Base-by-base conservation (phyloP, 2,113 vertebrate species). In the Spea bombifrons region DNA sequence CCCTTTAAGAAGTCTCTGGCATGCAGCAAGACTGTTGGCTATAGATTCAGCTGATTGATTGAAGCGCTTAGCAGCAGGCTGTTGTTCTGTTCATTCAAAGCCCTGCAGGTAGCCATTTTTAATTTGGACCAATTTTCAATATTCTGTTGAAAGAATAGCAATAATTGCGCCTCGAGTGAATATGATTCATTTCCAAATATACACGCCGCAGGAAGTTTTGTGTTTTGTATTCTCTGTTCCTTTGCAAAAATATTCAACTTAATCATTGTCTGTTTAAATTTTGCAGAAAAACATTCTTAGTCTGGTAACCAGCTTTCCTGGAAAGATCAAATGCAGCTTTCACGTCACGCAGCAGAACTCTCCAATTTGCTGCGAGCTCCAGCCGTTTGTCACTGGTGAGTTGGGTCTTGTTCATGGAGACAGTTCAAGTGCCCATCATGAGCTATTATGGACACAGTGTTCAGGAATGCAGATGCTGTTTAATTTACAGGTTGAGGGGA, bases 281-380 rank as follows among this genome's bases (percentile, higher is more conserved):
- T 93, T 76, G 7, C 90, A 94, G 97, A 90, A 87, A 81, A 91
- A 91, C 78, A 96, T 99, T 83, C 88, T 94, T 8, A 84, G 90
- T 76, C 85, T 92, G 80, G 93, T 93, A 85, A 87, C 82, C 72
- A 89, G 92, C 10, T 95, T 97, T 88, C 95, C 95, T 73, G 93
- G 91, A 82, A 95, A 92, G 87, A 89, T 98, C 75, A 85, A 86
- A 0, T 97, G 96, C 83, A 83, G 86, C 84, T 94, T 99, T 83
- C 93, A 95, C 48, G 86, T 98, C 78, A 99, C 97, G 13, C 93
- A 91, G 12, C 95, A 96, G 89, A 88, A 55, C 44, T 84, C 89
- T 52, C 90, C 89, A 66, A 84, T 96, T 55, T 91, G 93, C 81
- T 61, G 85, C 7, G 88, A 92, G 4, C 88, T 98, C 64, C 86